These are phyloP conservation scores for Coccyzus lansbergi DNA, from an alignment of 2,797 vertebrate genomes.

Conservation along the genomic window DNA sequence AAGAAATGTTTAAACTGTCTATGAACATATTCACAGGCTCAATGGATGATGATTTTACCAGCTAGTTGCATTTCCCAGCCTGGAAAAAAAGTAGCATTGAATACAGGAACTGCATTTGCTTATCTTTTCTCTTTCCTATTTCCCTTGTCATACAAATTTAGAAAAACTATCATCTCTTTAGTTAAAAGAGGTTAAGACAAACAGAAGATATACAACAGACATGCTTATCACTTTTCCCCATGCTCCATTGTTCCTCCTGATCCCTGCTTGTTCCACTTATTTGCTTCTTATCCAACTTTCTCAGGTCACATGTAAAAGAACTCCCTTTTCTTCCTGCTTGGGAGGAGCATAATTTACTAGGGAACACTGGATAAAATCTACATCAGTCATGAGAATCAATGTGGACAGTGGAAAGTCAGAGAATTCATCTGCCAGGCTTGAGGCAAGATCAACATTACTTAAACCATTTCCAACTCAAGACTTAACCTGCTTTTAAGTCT, in stretches of 20 bases:
- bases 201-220: background rate
- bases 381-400: background rate
- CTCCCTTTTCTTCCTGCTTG: background rate
- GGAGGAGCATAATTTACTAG: background rate
- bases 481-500: background rate
- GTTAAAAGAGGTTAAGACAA: background rate
- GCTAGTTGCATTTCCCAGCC: background rate
- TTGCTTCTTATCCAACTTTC: background rate
- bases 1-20: background rate
- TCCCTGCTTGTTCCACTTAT: background rate
- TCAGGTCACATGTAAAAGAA: background rate
- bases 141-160: background rate
- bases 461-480: background rate
- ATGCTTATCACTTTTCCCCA: background rate
- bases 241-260: background rate
- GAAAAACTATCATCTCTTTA: background rate
- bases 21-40: background rate
- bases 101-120: background rate
- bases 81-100: background rate
- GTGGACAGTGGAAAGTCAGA: background rate
- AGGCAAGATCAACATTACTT: background rate
- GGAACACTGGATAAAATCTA: background rate
- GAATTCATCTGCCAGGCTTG: background rate
- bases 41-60: background rate
- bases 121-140: background rate